A percentile compares a stretch with the other conserved stretches of the same genome.
phyloP scores from a whole-genome alignment of 2,797 vertebrate species.

The Melanotaenia parkinsoni region DNA sequence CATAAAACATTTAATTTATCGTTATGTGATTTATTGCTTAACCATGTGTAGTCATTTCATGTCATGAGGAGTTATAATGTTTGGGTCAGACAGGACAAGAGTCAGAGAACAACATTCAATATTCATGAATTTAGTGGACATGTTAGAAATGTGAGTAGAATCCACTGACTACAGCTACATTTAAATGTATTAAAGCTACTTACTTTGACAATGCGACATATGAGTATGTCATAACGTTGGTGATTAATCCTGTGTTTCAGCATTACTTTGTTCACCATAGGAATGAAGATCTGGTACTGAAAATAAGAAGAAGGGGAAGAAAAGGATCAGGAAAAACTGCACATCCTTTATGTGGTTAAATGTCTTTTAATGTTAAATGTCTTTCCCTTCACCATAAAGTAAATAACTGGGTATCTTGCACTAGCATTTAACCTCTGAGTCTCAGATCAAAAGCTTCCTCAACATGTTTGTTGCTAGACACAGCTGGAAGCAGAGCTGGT shows the following conservation, averaged over 20 bases:
- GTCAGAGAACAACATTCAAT: not conserved
- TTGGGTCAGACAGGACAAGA: not conserved
- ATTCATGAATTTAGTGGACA: conserved; percentile 7
- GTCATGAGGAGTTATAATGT: conserved; percentile 1
- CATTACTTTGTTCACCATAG: conserved; percentile 99
- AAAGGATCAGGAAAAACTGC: conserved; percentile 42
- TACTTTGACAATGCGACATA: conserved; percentile 98
- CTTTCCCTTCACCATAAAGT: conserved; percentile 45
- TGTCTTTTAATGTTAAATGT: conserved; percentile 29
- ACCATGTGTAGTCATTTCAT: conserved; percentile 14
- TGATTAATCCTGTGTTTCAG: conserved; percentile 96
- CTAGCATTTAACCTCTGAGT: conserved; percentile 51
- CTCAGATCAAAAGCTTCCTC: conserved; percentile 71
- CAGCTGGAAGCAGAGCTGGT: conserved; percentile 50
- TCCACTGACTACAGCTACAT: not conserved
- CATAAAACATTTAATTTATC: conserved; percentile 34
- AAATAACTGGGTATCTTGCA: conserved; percentile 59
- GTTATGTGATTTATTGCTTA: conserved; percentile 25
- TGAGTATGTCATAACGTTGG: conserved; percentile 96
- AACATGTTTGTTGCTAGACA: conserved; percentile 57
- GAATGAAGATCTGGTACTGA: conserved; percentile 99
- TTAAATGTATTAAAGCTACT: conserved; percentile 29
- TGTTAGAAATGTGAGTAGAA: not conserved
- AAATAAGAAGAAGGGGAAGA: conserved; percentile 47
- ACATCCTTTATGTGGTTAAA: conserved; percentile 50